phyloP scores from a whole-genome alignment of 2,888 invertebrate species.

The Drosophila leonis region DNA sequence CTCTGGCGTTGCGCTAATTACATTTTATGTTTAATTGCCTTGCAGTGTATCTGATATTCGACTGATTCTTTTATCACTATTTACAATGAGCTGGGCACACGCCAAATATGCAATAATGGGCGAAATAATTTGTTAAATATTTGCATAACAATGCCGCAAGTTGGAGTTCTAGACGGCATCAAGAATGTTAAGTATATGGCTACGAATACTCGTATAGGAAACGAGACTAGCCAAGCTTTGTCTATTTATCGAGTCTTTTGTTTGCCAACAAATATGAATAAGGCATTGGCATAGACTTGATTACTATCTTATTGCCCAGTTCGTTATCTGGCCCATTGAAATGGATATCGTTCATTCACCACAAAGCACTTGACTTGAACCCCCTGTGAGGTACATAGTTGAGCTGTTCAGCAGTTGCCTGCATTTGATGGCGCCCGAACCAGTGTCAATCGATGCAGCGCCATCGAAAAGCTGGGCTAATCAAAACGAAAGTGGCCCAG shows the following conservation, averaged over 20 bases:
- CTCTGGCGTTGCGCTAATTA: background rate
- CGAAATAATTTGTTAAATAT: slow-evolving; percentile 13
- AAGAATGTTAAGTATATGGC: slow-evolving; percentile 9
- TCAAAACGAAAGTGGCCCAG: slow-evolving; percentile 25
- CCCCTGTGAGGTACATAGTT: slow-evolving; percentile 10
- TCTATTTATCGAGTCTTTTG: background rate
- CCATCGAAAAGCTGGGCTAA: slow-evolving; percentile 15
- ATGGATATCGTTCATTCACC: slow-evolving; percentile 38
- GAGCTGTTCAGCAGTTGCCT: slow-evolving; percentile 21
- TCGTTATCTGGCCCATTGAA: slow-evolving; percentile 13
- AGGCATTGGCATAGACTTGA: background rate
- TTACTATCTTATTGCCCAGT: slow-evolving; percentile 7
- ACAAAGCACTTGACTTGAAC: slow-evolving; percentile 8
- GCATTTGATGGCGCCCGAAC: slow-evolving; percentile 32
- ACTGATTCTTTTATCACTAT: background rate
- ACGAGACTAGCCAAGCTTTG: background rate
- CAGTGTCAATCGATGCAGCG: slow-evolving; percentile 7
- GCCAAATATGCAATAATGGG: background rate
- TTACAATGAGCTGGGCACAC: background rate
- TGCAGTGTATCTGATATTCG: slow-evolving; percentile 4
- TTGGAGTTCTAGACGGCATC: background rate
- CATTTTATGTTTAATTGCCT: background rate
- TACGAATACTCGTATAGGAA: background rate
- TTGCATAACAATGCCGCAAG: slow-evolving; percentile 8
- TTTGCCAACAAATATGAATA: background rate